Percentiles rank a stretch among this genome's conserved stretches.
phyloP scores from a whole-genome alignment of 2,797 vertebrate genomes.

The Presbytis comata region DNA sequence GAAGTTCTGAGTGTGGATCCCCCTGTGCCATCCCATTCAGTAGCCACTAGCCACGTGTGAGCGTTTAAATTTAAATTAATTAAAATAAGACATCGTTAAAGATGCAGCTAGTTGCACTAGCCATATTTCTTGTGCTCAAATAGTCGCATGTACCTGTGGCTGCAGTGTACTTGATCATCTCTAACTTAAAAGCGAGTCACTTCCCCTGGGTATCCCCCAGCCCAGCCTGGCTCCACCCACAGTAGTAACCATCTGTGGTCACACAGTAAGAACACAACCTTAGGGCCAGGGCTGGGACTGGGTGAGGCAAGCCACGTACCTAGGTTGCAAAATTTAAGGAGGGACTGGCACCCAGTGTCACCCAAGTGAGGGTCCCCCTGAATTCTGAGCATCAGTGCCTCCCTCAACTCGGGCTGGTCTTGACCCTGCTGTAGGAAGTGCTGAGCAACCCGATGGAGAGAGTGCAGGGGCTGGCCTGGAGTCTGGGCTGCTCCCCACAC shows the following conservation, averaged over 20 bases:
- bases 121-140: neutral
- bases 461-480: neutral
- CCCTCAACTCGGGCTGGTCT: accelerated
- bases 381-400: neutral
- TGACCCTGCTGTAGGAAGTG: neutral
- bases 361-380: neutral
- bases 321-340: neutral
- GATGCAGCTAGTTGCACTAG: neutral
- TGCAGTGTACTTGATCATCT: neutral
- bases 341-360: neutral
- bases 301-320: neutral
- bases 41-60: too few species aligned
- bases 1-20: neutral
- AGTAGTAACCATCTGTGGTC: neutral
- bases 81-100: neutral
- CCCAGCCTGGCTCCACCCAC: neutral
- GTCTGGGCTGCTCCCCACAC: too few species aligned
- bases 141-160: neutral
- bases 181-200: neutral
- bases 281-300: too few species aligned
- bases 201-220: neutral
- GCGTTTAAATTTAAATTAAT: neutral
- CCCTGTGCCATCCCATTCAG: neutral
- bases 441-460: too few species aligned
- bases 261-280: neutral